Evolutionary conservation across 2,113 vertebrate genomes (phyloP), one percentile per base, ranked within the genome.

Genomic region (Scytalopus superciliaris): DNA sequence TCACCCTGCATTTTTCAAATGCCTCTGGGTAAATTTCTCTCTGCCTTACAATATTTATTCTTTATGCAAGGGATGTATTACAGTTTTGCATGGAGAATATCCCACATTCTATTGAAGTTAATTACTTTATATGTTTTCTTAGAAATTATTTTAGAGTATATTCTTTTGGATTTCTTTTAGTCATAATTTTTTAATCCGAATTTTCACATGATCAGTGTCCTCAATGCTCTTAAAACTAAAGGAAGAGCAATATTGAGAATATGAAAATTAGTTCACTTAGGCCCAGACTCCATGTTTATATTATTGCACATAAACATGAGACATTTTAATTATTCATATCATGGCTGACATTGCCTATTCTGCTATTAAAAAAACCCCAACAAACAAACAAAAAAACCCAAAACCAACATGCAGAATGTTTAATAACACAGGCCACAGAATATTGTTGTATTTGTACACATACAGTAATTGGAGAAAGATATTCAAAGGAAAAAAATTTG

Each of bases 91-190:
- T 28, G 22, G 4, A 91, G 23, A 76, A 79, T 37, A 90, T 62
- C n/a, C 44, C 14, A 17, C 57, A 2, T 86, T 96, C 72, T 88
- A 50, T 24, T 45, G 39, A 92, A 50, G 42, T 88, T 93, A 93
- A 93, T 94, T 92, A 80, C 37, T 83, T 90, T 24, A 83, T 69
- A 27, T 66, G 53, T 69, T 93, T 90, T 79, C 45, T 45, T 72
- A 88, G 49, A 85, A 85, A 80, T 57, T 49, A 27, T 57, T 82
- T 79, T 67, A 47, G 13, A 56, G 23, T 37, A 39, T 53, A 60
- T 87, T 85, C 33, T 73, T 73, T 76, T 45, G 9, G 13, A 93
- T 91, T 89, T 87, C 23, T 82, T 89, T 93, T 92, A 90, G 74
- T 62, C 57, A 77, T 21, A 39, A 12, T 1, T 80, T 92, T 86